These are phyloP conservation scores for Drosophila mauritiana DNA, from an alignment of 1,140 invertebrate species.

Conservation along the genomic window DNA sequence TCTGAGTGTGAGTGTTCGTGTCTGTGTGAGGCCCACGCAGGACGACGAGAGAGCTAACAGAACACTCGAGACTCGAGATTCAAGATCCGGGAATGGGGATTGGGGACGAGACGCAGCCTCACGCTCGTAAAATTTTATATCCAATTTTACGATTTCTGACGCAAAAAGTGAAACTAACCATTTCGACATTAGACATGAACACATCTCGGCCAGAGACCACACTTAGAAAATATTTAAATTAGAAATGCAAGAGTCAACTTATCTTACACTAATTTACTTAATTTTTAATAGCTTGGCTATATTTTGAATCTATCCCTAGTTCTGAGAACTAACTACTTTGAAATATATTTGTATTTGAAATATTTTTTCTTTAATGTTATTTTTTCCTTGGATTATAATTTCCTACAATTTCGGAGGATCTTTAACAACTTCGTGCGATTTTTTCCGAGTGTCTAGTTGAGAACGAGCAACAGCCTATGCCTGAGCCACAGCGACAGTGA, in stretches of 20 bases:
- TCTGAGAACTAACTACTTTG: no score
- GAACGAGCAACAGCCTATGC: slow-evolving; percentile 40
- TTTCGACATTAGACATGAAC: slow-evolving; percentile 83
- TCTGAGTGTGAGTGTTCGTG: background rate
- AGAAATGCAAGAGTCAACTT: background rate
- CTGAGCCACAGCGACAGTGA: slow-evolving; percentile 40
- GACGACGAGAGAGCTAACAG: slow-evolving; percentile 60
- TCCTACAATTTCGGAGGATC: no score
- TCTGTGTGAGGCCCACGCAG: slow-evolving; percentile 23
- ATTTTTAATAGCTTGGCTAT: background rate
- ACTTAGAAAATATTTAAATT: slow-evolving; percentile 9
- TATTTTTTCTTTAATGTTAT: background rate
- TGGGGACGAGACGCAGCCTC: slow-evolving; percentile 63
- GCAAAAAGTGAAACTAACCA: slow-evolving; percentile 83
- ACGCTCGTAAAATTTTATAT: slow-evolving; percentile 83
- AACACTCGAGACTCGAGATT: slow-evolving; percentile 45
- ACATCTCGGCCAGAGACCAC: slow-evolving; percentile 61
- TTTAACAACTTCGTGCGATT: background rate
- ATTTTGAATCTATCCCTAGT: no score
- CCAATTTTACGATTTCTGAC: slow-evolving; percentile 83
- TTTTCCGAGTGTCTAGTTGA: slow-evolving; percentile 25
- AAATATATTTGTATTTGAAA: no score
- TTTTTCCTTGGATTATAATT: background rate
- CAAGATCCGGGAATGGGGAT: slow-evolving; percentile 8
- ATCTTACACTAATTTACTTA: background rate